Base-by-base conservation (phyloP, 1,140 invertebrate genomes). In the Drosophila bifasciata region DNA sequence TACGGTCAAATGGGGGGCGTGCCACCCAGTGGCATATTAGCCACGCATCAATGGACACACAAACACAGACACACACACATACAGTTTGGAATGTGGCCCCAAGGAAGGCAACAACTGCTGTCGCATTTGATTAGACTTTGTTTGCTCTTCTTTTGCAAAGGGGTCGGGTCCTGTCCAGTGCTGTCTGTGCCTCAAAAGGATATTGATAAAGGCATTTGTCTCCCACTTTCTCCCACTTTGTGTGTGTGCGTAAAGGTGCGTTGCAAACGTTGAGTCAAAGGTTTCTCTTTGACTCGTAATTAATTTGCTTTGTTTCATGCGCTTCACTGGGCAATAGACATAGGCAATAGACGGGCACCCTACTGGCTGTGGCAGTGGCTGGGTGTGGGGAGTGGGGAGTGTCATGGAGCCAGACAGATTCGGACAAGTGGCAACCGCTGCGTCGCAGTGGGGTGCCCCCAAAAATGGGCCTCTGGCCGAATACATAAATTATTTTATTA, bases 281-380 rank as follows among this genome's bases (percentile, higher is more conserved):
- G 81, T 79, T 88, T 88, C 60, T 40, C 78, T 79, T 88, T 88
- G 83, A 88, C 88, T 79, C 85, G 88, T 85, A 90, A 90, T 90
- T 90, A 90, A 90, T 90, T 90, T 80, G 88, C 88, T 90, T 90
- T 90, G 88, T 90, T 90, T 63, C 72, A 66, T 84, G 45, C 83
- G 60, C 70, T 84, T 62, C 79, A 81, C 79, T 88, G 76, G 56
- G 51, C 61, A 60, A 16, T 25, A 57, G 15, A 48, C 43, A 13
- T 13, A 4, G 32, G 32, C 32, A 13, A 36, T 36, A 36, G 9
- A 36, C 9, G 11, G 3, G 6, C 28, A 8, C 28, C 8, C 32
- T 4, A 4, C 32, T 36, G 32, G 11, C 11, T 28, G 28, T 28
- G 28, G 28, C 8, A 9, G 8, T 3, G 8, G 0, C 8, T 28